Base-by-base conservation (phyloP, 2,888 invertebrate genomes). In the Biston stratarius region DNA sequence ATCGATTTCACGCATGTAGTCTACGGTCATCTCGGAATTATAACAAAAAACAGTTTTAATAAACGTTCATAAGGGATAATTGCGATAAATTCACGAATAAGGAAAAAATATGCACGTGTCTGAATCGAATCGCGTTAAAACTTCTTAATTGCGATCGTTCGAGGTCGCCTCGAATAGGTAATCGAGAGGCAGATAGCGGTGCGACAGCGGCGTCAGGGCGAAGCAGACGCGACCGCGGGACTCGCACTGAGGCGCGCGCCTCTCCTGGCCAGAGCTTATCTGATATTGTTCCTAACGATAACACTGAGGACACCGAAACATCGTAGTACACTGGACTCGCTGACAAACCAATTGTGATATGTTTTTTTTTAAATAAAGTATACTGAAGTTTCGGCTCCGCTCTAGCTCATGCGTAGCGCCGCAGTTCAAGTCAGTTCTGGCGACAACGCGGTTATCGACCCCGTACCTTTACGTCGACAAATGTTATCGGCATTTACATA, bases 121-220 rank as follows among this genome's bases (percentile, higher is more conserved):
- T 91, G 91, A 85, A 85, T 90, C 90, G 89, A 92, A 91, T 92
- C 85, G 91, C 83, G 86, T 85, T 90, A 88, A 91, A 91, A 89
- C 87, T 85, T 89, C 88, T 91, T 92, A 92, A 92, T 91, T 92
- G 88, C 90, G 81, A 80, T 77, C 75, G 78, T 83, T 86, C 85
- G 90, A 90, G 91, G 91, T 84, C 88, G 84, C 68, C 74, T 74
- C 76, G 77, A 83, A 83, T 82, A 77, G 83, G 81, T 82, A 87
- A 88, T 84, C 80, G 84, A 85, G 83, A 83, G 53, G 36, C 45
- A 34, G 63, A 63, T 51, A 63, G 67, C 60, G 45, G 48, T 15
- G 53, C 33, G 34, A n/a, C 10, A 6, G 15, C 48, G 52, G 56
- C 10, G 34, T 45, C 48, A 42, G 53, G 42, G 62, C 53, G 42